Percentiles rank a stretch among this genome's conserved stretches.
Conservation (phyloP, 2,797 vertebrate genomes). For the Novumbra hubbsi region DNA sequence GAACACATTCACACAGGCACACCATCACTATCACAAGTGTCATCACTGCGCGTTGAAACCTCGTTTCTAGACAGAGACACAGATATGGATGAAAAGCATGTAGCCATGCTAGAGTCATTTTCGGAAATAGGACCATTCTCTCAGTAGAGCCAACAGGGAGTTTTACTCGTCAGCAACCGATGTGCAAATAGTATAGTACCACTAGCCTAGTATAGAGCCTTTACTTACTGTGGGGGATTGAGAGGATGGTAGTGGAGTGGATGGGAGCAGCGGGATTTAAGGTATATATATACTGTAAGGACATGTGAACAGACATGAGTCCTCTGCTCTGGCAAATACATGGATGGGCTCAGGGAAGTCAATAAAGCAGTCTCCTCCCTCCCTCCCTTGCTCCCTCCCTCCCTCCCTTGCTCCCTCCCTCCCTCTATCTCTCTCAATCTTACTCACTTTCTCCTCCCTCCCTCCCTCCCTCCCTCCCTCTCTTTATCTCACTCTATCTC, state of each 20-base stretch:
- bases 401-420: too few relatives aligned
- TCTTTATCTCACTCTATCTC: too few relatives aligned
- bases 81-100: background rate
- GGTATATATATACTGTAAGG: too few relatives aligned
- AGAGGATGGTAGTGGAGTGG: background rate
- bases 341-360: too few relatives aligned
- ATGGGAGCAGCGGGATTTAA: background rate
- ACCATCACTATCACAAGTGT: background rate
- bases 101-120: background rate
- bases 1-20: background rate
- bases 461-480: too few relatives aligned
- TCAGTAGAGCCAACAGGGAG: background rate
- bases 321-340: too few relatives aligned
- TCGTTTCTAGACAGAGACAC: background rate
- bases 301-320: too few relatives aligned
- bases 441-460: too few relatives aligned
- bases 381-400: too few relatives aligned
- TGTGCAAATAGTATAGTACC: background rate
- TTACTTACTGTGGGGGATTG: background rate
- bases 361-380: too few relatives aligned
- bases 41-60: background rate
- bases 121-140: background rate
- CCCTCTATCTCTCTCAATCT: too few relatives aligned
- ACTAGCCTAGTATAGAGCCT: background rate
- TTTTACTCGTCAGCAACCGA: background rate